Conservation (phyloP, 1,140 invertebrate species). For the Aphelinus certus region DNA sequence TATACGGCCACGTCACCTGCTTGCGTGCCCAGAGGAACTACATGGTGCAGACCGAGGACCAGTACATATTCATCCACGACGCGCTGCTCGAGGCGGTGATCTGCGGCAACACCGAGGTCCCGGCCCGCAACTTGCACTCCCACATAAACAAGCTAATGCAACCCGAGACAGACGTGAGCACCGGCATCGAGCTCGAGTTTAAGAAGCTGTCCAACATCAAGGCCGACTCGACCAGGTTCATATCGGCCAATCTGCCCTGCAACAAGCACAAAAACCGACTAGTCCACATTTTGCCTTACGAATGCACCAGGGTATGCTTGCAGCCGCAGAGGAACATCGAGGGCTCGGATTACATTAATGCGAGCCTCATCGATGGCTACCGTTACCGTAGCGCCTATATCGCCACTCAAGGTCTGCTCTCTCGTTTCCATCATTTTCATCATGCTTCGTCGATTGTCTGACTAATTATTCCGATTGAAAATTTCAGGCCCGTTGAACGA, state of each 20-base stretch:
- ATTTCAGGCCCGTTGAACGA: slow-evolving; percentile 82
- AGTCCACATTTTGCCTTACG: slow-evolving; percentile 97
- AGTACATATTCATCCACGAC: slow-evolving; percentile 99
- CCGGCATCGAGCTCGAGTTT: slow-evolving; percentile 98
- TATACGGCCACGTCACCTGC: slow-evolving; percentile 98
- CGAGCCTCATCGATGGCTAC: slow-evolving; percentile 96
- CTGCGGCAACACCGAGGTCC: slow-evolving; percentile 91
- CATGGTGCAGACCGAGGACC: slow-evolving; percentile 98
- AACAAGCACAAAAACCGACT: slow-evolving; percentile 99
- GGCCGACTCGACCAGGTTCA: slow-evolving; percentile 91
- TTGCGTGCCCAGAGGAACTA: slow-evolving; percentile 96
- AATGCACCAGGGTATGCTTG: slow-evolving; percentile 93
- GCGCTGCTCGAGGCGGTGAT: slow-evolving; percentile 94
- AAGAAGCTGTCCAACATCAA: slow-evolving; percentile 97
- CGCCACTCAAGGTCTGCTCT: slow-evolving; percentile 83
- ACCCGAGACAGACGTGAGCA: slow-evolving; percentile 83
- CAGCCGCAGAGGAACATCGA: slow-evolving; percentile 91
- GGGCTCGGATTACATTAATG: slow-evolving; percentile 99
- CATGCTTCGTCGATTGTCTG: too few species aligned
- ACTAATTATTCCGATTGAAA: too few species aligned
- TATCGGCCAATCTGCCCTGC: slow-evolving; percentile 93
- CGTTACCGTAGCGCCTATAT: slow-evolving; percentile 94
- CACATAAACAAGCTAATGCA: slow-evolving; percentile 95
- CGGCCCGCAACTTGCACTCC: slow-evolving; percentile 88
- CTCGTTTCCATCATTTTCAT: too few species aligned